phyloP scores from a whole-genome alignment of 2,888 invertebrate genomes.

The Macrostomum cliftonense region DNA sequence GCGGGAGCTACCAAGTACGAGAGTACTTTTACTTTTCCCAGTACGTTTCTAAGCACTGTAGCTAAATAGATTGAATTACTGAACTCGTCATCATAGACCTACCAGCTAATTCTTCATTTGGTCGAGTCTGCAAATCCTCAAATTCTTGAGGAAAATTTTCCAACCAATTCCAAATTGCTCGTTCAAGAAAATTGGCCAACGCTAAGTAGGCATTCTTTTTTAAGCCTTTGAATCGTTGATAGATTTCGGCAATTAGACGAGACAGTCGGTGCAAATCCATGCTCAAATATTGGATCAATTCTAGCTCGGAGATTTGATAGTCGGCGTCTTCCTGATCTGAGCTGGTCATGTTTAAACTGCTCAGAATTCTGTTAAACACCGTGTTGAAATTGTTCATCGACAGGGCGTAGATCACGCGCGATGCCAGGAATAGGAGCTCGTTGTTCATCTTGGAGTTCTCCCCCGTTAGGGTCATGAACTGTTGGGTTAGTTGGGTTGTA shows the following conservation, averaged over 20 bases:
- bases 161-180: conserved; percentile 97
- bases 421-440: conserved; percentile 64
- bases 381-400: conserved; percentile 88
- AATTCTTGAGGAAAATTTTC: conserved; percentile 91
- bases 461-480: conserved; percentile 38
- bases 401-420: conserved; percentile 81
- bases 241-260: conserved; percentile 46
- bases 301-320: conserved; percentile 55
- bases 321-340: too few species aligned
- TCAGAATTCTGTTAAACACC: conserved; percentile 78
- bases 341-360: conserved; percentile 23
- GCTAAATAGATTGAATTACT: too few species aligned
- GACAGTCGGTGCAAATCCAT: conserved; percentile 70
- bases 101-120: conserved; percentile 42
- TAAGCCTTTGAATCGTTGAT: conserved; percentile 32
- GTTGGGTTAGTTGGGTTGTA: too few species aligned
- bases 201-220: conserved; percentile 74
- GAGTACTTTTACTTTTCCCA: too few species aligned
- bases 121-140: conserved; percentile 58
- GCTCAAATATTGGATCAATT: conserved; percentile 87
- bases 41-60: too few species aligned
- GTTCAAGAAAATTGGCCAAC: conserved; percentile 63
- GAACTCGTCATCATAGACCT: not conserved
- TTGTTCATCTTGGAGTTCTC: conserved; percentile 55
- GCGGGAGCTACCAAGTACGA: too few species aligned